Percentiles rank a stretch among this genome's conserved stretches.
phyloP scores from a whole-genome alignment of 2,113 vertebrate genomes.

The Macroglossus sobrinus region DNA sequence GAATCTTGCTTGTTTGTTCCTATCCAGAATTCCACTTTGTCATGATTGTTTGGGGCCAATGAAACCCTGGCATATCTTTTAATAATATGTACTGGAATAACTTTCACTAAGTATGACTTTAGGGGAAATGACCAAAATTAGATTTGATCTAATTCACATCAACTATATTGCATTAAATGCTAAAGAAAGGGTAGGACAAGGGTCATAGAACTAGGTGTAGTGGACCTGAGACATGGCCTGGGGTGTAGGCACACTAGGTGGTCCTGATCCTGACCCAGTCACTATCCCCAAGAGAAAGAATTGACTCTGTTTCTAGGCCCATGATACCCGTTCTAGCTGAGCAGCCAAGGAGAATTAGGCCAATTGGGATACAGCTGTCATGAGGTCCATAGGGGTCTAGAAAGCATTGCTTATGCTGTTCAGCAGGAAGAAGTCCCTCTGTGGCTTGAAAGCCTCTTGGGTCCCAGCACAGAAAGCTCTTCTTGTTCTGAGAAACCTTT shows the following conservation, averaged over 20 bases:
- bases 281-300: constrained; percentile 91
- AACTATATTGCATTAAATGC: neutral
- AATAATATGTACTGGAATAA: neutral
- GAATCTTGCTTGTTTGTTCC: neutral
- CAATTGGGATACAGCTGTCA: constrained; percentile 89
- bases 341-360: constrained; percentile 92
- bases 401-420: constrained; percentile 90
- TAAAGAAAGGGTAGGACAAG: neutral
- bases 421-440: constrained; percentile 94
- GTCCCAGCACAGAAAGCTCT: constrained; percentile 87
- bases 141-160: neutral
- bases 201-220: neutral
- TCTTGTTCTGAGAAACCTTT: constrained; percentile 70
- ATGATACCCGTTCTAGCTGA: constrained; percentile 87
- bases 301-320: constrained; percentile 88
- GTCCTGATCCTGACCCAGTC: constrained; percentile 81
- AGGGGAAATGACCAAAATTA: neutral
- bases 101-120: neutral
- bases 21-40: neutral
- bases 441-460: constrained; percentile 89
- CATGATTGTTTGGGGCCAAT: neutral
- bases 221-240: constrained; percentile 84
- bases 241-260: constrained; percentile 42
- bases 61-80: neutral
- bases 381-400: constrained; percentile 89